Evolutionary conservation across 2,797 vertebrate genomes (phyloP).

Genomic region (Crax fasciolata): DNA sequence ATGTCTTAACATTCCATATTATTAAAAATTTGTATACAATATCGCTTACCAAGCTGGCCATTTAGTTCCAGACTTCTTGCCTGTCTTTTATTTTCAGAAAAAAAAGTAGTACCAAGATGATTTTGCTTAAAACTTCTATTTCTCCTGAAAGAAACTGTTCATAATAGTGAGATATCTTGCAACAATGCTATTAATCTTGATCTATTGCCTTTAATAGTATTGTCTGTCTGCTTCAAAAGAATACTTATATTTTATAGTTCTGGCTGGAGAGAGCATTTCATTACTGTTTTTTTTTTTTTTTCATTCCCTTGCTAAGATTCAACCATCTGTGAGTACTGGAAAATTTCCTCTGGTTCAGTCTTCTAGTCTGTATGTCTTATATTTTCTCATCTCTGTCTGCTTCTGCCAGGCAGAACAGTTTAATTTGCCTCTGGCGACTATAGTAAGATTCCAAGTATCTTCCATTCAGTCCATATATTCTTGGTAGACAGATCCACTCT

Average conservation of each 20-base stretch:
- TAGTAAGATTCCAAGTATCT: accelerated
- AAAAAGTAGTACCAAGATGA: neutral
- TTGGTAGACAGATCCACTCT: neutral
- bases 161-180: neutral
- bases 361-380: neutral
- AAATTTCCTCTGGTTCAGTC: neutral
- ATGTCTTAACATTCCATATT: neutral
- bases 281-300: neutral
- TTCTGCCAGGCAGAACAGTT: neutral
- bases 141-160: neutral
- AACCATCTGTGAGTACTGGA: neutral
- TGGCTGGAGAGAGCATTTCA: neutral
- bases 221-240: neutral
- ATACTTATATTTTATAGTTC: neutral
- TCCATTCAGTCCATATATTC: neutral
- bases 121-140: neutral
- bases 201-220: neutral
- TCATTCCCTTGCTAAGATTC: neutral
- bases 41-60: neutral
- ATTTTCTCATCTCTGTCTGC: neutral
- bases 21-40: no score
- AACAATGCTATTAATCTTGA: neutral
- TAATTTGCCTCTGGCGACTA: neutral
- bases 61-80: neutral
- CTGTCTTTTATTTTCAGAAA: neutral